These are phyloP conservation scores for Arrhopalites spinosus DNA, from an alignment of 2,888 invertebrate genomes.

Conservation along the genomic window DNA sequence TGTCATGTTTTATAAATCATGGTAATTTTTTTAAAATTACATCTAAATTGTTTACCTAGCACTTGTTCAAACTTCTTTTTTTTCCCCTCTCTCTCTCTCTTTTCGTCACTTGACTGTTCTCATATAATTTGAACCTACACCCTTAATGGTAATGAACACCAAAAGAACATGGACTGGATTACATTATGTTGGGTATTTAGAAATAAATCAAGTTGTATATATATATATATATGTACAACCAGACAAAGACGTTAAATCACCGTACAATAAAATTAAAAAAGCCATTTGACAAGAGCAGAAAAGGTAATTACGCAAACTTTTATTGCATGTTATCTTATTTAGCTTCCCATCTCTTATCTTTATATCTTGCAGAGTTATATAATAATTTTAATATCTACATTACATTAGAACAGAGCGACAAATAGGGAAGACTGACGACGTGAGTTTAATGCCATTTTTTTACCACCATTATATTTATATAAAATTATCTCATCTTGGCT, in stretches of 20 bases:
- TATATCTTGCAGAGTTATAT: no score
- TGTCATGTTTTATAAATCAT: no score
- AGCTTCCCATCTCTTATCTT: not conserved
- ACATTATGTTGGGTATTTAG: not conserved
- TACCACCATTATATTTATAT: no score
- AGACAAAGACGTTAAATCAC: conserved; percentile 2
- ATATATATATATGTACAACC: not conserved
- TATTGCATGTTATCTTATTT: conserved; percentile 7
- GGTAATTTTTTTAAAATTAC: not conserved
- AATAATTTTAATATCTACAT: no score
- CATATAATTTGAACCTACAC: no score
- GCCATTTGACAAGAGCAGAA: conserved; percentile 9
- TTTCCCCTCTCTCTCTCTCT: not conserved
- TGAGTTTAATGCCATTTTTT: not conserved
- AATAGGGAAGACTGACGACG: no score
- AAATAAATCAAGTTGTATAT: not conserved
- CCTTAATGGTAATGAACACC: not conserved
- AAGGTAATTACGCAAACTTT: conserved; percentile 4
- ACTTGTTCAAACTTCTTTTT: not conserved
- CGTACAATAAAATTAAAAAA: conserved; percentile 18
- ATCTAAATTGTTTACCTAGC: not conserved
- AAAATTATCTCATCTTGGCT: no score
- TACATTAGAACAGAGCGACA: no score
- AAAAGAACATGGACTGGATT: not conserved
- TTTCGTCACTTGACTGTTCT: not conserved